Evolutionary conservation across 2,113 vertebrate species (phyloP).

Genomic region (Thermophis baileyi): DNA sequence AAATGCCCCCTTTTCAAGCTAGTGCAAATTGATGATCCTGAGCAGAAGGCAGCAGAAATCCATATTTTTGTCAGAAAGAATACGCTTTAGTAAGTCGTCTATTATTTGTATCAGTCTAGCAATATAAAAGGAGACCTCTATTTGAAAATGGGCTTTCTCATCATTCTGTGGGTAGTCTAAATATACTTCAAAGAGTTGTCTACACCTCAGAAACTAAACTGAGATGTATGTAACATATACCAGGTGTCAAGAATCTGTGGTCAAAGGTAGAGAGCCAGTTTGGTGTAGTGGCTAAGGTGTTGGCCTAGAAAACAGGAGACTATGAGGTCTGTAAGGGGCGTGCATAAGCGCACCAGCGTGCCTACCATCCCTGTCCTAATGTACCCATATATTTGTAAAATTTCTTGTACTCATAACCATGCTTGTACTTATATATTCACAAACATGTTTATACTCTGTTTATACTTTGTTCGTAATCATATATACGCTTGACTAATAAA

Average conservation of each 20-base stretch:
- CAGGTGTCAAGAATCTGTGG: background rate
- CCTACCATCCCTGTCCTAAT: too few species aligned
- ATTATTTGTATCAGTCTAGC: background rate
- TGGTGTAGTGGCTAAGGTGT: too few species aligned
- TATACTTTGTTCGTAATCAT: too few species aligned
- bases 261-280: too few species aligned
- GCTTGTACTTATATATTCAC: too few species aligned
- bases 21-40: conserved; percentile 22
- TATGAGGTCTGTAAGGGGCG: too few species aligned
- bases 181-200: background rate
- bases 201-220: background rate
- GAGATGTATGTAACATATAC: background rate
- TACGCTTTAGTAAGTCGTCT: conserved; percentile 13
- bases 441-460: too few species aligned
- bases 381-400: too few species aligned
- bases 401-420: too few species aligned
- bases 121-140: background rate
- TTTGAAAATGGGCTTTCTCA: background rate
- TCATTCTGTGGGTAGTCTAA: background rate
- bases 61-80: conserved; percentile 3
- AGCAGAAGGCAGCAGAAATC: conserved; percentile 17
- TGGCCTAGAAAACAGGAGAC: too few species aligned
- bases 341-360: too few species aligned
- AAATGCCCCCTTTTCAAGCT: background rate
- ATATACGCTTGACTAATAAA: too few species aligned